Base-by-base conservation (phyloP, 2,113 vertebrate genomes). In the Psittacula cyanocephala region DNA sequence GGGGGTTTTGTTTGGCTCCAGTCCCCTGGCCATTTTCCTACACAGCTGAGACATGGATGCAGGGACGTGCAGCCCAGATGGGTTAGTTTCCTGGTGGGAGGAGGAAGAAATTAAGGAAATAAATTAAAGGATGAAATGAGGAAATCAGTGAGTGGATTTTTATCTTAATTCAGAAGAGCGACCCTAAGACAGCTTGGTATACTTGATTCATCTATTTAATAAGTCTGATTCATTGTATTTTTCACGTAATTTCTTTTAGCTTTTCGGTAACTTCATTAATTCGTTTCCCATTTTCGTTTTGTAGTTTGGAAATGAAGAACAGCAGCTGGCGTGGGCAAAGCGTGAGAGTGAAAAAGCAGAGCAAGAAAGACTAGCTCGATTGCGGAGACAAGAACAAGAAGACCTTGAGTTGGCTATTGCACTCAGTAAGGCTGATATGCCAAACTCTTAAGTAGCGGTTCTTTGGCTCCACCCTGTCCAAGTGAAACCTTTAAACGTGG, bases 341-440 rank as follows among this genome's bases (percentile, higher is more conserved):
- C 96, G 99, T 1, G 99, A 99, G 98, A 99, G 99, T 19, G 99
- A 99, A 92, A 98, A 99, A 78, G 99, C 99, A 3, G 99, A 99
- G 96, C 98, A 99, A 27, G 99, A 99, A 82, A 97, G 99, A 65
- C 98, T 99, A 96, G 99, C 99, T 24, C 97, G 99, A 11, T 97
- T 99, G 67, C 95, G 98, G 50, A 98, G 98, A 79, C 99, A 99
- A 96, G 99, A 99, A n/a, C 99, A 99, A 96, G 99, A 99, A 81
- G 99, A 99, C 93, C 98, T 99, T 79, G 99, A 99, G 96, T 88
- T 99, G 96, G 99, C 99, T 96, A 99, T 99, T 55, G 99, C 99
- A 3, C 99, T 99, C 95, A 99, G 99, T 98, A 99, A 99, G 97
- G 99, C 99, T 1, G 99, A 99, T 97, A 99, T 99, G 99, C 99